phyloP scores from a whole-genome alignment of 1,140 invertebrate genomes.

The Ips typographus region DNA sequence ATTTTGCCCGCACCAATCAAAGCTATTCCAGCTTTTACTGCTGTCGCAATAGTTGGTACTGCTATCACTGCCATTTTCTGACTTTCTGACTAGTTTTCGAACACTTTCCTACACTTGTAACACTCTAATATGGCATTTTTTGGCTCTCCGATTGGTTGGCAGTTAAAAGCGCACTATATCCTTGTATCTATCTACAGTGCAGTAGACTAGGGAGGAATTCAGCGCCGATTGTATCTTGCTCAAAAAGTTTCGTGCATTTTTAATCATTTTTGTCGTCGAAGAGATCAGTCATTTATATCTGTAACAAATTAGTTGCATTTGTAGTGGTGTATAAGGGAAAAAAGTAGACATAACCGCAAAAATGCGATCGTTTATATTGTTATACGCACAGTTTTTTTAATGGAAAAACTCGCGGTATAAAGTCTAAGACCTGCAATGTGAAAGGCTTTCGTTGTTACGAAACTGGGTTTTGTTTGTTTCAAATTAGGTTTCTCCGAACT shows the following conservation, averaged over 20 bases:
- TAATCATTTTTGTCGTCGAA: not conserved
- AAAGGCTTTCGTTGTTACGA: too few species aligned
- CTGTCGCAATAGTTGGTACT: slow-evolving; percentile 48
- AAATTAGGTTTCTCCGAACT: too few species aligned
- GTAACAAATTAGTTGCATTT: too few species aligned
- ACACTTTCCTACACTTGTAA: not conserved
- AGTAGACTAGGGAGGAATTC: not conserved
- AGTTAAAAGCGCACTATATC: slow-evolving; percentile 3
- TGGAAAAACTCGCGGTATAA: too few species aligned
- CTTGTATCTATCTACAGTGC: not conserved
- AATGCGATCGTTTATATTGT: too few species aligned
- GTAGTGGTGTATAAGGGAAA: too few species aligned
- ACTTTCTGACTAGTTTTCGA: not conserved
- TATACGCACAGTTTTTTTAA: too few species aligned
- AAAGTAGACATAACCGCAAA: too few species aligned
- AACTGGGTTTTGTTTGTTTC: too few species aligned
- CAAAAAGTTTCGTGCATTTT: not conserved
- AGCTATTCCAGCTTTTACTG: slow-evolving; percentile 68
- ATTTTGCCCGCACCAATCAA: slow-evolving; percentile 71
- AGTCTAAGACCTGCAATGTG: too few species aligned
- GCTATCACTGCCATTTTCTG: slow-evolving; percentile 35
- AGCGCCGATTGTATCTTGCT: not conserved
- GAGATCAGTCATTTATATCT: not conserved
- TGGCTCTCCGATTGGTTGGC: not conserved
- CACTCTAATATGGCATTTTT: not conserved